These are phyloP conservation scores for Psephotus haematonotus DNA, from an alignment of 2,113 vertebrate genomes.

Conservation along the genomic window DNA sequence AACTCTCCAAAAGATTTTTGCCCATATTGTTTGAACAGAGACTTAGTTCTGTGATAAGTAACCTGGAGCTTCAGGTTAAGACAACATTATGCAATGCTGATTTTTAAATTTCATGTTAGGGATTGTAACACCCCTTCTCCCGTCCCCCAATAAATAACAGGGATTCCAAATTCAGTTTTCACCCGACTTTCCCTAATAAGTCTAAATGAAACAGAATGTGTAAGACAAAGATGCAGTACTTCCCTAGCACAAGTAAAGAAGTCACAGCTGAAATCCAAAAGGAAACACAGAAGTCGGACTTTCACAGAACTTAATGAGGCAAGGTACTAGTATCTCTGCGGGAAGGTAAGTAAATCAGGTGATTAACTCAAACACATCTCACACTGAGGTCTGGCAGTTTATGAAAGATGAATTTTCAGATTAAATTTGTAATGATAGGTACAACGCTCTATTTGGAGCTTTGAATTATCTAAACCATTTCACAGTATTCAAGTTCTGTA, in stretches of 20 bases:
- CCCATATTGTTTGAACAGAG: background rate
- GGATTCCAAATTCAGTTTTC: background rate
- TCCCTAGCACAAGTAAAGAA: background rate
- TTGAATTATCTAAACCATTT: background rate
- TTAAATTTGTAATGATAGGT: background rate
- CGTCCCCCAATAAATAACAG: background rate
- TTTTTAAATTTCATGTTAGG: background rate
- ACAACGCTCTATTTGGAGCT: background rate
- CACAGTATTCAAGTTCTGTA: background rate
- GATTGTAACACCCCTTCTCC: background rate
- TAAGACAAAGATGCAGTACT: background rate
- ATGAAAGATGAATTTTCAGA: background rate
- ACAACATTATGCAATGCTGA: background rate
- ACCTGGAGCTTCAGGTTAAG: background rate
- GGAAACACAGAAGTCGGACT: background rate
- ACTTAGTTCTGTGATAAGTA: background rate
- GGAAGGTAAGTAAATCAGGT: slow-evolving; percentile 4
- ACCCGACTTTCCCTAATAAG: background rate
- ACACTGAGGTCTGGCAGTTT: background rate
- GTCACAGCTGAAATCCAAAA: background rate
- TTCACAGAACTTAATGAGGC: background rate
- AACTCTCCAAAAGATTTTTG: background rate
- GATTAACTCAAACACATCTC: background rate
- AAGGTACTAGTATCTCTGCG: background rate
- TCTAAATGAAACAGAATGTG: background rate